Evolutionary conservation across 2,797 vertebrate species (phyloP).

Genomic region (Notolepis coatsorum): DNA sequence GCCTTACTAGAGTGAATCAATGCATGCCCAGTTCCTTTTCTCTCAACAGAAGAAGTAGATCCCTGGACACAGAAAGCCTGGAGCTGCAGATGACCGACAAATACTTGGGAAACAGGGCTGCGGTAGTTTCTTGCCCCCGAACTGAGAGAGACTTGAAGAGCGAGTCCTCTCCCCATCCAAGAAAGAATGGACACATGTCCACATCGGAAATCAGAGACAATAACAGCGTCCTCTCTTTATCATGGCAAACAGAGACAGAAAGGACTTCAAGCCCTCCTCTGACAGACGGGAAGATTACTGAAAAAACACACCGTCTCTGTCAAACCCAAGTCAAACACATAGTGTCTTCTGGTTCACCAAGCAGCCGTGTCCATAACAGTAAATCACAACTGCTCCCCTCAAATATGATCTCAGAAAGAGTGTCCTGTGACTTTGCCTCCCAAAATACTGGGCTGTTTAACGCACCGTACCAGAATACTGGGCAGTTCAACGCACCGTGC

Average conservation of each 20-base stretch:
- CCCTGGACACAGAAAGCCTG: slow-evolving; percentile 91
- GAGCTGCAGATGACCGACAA: slow-evolving; percentile 82
- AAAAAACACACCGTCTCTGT: slow-evolving; percentile 45
- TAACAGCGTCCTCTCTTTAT: slow-evolving; percentile 53
- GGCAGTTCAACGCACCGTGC: too few relatives aligned
- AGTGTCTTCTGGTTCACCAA: slow-evolving; percentile 37
- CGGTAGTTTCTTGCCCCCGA: slow-evolving; percentile 59
- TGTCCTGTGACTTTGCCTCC: slow-evolving; percentile 48
- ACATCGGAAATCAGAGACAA: slow-evolving; percentile 56
- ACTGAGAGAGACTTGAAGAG: slow-evolving; percentile 66
- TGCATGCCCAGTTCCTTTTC: slow-evolving; percentile 84
- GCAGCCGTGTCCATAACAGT: slow-evolving; percentile 26
- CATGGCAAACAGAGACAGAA: slow-evolving; percentile 73
- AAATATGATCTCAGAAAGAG: slow-evolving; percentile 22
- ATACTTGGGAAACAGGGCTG: slow-evolving; percentile 70
- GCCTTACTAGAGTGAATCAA: slow-evolving; percentile 83
- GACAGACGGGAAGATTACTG: slow-evolving; percentile 50
- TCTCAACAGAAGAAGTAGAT: slow-evolving; percentile 90
- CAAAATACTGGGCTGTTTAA: slow-evolving; percentile 55
- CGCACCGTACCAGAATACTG: slow-evolving; percentile 69
- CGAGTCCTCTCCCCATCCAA: slow-evolving; percentile 57
- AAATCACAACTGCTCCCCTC: slow-evolving; percentile 37
- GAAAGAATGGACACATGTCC: slow-evolving; percentile 68
- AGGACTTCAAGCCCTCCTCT: slow-evolving; percentile 59
- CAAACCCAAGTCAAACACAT: slow-evolving; percentile 53